Evolutionary conservation across 2,797 vertebrate genomes (phyloP).

Genomic region (Alca torda): DNA sequence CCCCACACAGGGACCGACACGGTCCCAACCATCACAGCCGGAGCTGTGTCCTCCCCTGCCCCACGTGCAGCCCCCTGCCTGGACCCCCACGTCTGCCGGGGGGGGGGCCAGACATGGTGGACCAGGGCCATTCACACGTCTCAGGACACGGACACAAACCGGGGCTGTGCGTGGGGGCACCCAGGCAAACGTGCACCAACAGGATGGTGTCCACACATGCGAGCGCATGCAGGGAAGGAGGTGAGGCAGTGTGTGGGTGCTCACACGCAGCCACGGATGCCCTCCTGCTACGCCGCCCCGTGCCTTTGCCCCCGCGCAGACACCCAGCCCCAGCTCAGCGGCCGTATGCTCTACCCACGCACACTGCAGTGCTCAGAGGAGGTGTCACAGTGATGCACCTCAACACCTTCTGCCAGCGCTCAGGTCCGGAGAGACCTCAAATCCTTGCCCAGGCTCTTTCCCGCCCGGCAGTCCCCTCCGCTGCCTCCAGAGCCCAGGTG

Average conservation of each 20-base stretch:
- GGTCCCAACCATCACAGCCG: too few species aligned
- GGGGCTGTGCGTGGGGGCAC: neutral
- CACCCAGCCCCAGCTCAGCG: accelerated
- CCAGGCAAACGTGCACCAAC: accelerated
- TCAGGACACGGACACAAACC: neutral
- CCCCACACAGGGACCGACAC: accelerated
- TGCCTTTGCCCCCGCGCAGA: neutral
- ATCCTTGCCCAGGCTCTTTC: neutral
- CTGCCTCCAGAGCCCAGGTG: neutral
- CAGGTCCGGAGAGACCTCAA: neutral
- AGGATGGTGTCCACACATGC: accelerated
- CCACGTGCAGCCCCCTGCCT: neutral
- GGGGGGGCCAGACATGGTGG: neutral
- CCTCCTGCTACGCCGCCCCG: neutral
- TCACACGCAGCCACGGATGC: accelerated
- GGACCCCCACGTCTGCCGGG: accelerated
- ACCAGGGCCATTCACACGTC: accelerated
- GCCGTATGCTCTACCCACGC: accelerated
- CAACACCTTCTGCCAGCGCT: neutral
- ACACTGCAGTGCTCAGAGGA: accelerated
- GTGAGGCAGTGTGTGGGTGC: neutral
- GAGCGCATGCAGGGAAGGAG: accelerated
- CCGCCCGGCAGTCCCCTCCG: too few species aligned
- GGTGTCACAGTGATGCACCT: neutral
- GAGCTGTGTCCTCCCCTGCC: neutral